A percentile compares a stretch with the other conserved stretches of the same genome.
Conservation (phyloP, 2,797 vertebrate genomes). For the Clarias pachynema region DNA sequence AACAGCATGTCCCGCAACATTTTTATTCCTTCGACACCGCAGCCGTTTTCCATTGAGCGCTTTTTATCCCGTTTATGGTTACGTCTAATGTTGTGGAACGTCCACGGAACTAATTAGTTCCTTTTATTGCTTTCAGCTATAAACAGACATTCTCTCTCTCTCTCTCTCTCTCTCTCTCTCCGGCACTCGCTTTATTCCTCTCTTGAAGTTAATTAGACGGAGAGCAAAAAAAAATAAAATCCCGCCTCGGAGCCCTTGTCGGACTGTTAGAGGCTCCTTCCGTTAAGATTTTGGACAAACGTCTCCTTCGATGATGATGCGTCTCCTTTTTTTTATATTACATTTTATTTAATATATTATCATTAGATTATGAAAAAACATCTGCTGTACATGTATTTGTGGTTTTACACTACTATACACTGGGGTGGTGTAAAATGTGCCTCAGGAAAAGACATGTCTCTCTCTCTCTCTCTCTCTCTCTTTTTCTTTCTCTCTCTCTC, state of each 20-base stretch:
- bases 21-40: slow-evolving; percentile 2
- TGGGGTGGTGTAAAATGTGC: slow-evolving; percentile 63
- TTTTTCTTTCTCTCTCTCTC: slow-evolving; percentile 1
- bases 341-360: neutral
- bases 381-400: no score
- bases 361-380: no score
- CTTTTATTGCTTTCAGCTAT: slow-evolving; percentile 2
- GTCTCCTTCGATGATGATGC: neutral
- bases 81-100: neutral
- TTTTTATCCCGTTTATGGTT: slow-evolving; percentile 6
- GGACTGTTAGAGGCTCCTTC: neutral
- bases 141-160: neutral
- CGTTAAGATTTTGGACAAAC: neutral
- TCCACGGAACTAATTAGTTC: slow-evolving; percentile 13
- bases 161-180: neutral
- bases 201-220: neutral
- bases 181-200: neutral
- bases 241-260: neutral
- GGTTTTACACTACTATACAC: no score
- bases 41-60: neutral
- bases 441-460: slow-evolving; percentile 70
- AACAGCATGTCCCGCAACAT: neutral
- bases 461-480: slow-evolving; percentile 13
- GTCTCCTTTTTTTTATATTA: no score
- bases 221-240: neutral